Conservation (phyloP, 2,888 invertebrate genomes). For the Diarsia rubi region DNA sequence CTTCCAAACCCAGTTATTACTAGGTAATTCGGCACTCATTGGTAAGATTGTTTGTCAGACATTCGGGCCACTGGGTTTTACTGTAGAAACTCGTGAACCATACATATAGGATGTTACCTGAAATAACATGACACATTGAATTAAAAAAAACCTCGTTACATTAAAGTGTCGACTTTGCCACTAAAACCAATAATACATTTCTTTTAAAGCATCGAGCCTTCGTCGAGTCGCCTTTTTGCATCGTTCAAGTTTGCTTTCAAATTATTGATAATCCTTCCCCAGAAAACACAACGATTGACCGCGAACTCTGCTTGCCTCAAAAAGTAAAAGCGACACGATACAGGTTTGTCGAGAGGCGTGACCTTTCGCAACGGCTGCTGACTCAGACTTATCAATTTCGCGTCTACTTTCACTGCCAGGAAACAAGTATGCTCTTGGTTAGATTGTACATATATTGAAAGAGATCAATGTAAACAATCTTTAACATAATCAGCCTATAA, state of each 20-base stretch:
- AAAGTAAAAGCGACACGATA: slow-evolving; percentile 63
- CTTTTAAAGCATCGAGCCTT: not conserved
- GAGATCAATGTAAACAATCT: not conserved
- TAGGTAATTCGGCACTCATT: too few species aligned
- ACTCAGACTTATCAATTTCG: slow-evolving; percentile 66
- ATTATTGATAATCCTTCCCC: not conserved
- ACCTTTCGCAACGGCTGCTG: slow-evolving; percentile 60
- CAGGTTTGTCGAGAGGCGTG: slow-evolving; percentile 55
- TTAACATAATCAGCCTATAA: not conserved
- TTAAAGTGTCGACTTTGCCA: not conserved
- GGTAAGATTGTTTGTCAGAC: too few species aligned
- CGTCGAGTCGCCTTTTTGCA: too few species aligned
- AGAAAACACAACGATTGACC: not conserved
- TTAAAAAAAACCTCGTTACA: not conserved
- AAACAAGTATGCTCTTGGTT: slow-evolving; percentile 17
- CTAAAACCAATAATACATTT: not conserved
- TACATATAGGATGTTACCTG: too few species aligned
- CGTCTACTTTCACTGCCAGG: slow-evolving; percentile 56
- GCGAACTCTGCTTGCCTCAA: slow-evolving; percentile 49
- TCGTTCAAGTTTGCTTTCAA: not conserved
- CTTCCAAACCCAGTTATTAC: too few species aligned
- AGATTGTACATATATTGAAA: not conserved
- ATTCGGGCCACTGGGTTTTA: too few species aligned
- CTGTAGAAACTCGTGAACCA: too few species aligned
- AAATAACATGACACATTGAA: not conserved